Evolutionary conservation across 2,888 invertebrate species (phyloP).

Genomic region (Periphyllus acericola): DNA sequence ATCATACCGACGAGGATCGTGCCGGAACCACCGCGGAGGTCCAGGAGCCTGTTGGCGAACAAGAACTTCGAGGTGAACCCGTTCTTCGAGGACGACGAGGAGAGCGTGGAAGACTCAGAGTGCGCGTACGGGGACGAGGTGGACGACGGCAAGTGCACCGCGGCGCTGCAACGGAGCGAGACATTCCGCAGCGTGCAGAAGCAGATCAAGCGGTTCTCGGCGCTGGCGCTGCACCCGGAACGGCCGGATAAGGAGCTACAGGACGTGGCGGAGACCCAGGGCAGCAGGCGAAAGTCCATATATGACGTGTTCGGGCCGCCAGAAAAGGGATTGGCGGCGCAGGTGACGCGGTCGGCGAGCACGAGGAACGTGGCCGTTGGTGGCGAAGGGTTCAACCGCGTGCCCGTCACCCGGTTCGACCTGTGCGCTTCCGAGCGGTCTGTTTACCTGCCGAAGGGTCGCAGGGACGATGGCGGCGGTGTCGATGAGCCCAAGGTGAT

Average conservation of each 20-base stretch:
- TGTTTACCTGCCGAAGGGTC: constrained; percentile 64
- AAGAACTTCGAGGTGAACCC: constrained; percentile 65
- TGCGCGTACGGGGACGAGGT: constrained; percentile 54
- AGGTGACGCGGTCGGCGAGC: constrained; percentile 54
- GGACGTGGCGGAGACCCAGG: background rate
- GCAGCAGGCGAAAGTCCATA: constrained; percentile 10
- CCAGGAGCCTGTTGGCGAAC: constrained; percentile 75
- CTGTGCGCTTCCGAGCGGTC: constrained; percentile 63
- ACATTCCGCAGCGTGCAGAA: constrained; percentile 63
- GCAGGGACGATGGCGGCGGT: constrained; percentile 70
- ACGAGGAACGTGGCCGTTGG: constrained; percentile 50
- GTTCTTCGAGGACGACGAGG: constrained; percentile 65
- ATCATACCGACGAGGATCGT: constrained; percentile 78
- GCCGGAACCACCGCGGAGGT: constrained; percentile 83
- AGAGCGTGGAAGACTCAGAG: constrained; percentile 64
- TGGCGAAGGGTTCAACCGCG: background rate
- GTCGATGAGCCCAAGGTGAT: constrained; percentile 71
- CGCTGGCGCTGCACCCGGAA: background rate
- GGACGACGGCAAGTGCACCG: constrained; percentile 55
- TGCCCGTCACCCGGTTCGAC: constrained; percentile 28
- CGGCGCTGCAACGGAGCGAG: constrained; percentile 62
- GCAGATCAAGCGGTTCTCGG: constrained; percentile 48
- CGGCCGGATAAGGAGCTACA: background rate
- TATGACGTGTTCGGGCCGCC: constrained; percentile 27
- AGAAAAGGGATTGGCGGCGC: background rate